Conservation (phyloP, 1,140 invertebrate species). For the Coelopa frigida region DNA sequence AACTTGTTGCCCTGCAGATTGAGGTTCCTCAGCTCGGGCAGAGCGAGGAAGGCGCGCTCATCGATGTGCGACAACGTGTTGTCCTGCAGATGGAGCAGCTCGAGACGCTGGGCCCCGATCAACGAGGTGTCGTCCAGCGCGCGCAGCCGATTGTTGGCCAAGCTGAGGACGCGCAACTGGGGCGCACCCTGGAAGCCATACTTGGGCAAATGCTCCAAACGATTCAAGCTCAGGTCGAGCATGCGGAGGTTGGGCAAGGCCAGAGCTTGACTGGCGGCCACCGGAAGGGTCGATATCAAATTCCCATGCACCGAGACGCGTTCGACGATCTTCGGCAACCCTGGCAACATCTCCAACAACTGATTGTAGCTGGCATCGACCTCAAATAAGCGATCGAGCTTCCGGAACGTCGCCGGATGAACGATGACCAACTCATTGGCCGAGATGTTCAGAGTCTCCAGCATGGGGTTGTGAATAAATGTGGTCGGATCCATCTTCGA, state of each 20-base stretch:
- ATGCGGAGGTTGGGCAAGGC: slow-evolving; percentile 62
- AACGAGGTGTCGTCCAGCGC: slow-evolving; percentile 63
- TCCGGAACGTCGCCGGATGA: slow-evolving; percentile 66
- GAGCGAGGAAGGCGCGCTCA: slow-evolving; percentile 57
- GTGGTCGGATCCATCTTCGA: slow-evolving; percentile 61
- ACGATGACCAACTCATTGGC: slow-evolving; percentile 59
- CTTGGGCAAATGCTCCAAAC: slow-evolving; percentile 60
- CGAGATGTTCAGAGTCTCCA: slow-evolving; percentile 74
- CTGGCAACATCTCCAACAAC: slow-evolving; percentile 61
- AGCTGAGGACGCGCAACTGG: slow-evolving; percentile 62
- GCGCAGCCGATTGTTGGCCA: slow-evolving; percentile 70
- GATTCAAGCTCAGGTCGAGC: slow-evolving; percentile 70
- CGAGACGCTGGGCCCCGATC: slow-evolving; percentile 60
- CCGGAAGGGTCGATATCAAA: slow-evolving; percentile 59
- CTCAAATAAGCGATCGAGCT: slow-evolving; percentile 66
- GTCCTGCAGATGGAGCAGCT: slow-evolving; percentile 67
- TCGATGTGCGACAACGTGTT: slow-evolving; percentile 65
- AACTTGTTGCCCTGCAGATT: slow-evolving; percentile 70
- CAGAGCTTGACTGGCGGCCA: slow-evolving; percentile 56
- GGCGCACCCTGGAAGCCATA: slow-evolving; percentile 60
- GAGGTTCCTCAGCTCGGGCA: slow-evolving; percentile 57
- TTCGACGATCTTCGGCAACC: slow-evolving; percentile 67
- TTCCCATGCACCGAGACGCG: slow-evolving; percentile 69
- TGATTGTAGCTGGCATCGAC: slow-evolving; percentile 71
- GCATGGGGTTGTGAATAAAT: slow-evolving; percentile 60